Evolutionary conservation across 2,113 vertebrate genomes (phyloP).

Genomic region (Orcinus orca): DNA sequence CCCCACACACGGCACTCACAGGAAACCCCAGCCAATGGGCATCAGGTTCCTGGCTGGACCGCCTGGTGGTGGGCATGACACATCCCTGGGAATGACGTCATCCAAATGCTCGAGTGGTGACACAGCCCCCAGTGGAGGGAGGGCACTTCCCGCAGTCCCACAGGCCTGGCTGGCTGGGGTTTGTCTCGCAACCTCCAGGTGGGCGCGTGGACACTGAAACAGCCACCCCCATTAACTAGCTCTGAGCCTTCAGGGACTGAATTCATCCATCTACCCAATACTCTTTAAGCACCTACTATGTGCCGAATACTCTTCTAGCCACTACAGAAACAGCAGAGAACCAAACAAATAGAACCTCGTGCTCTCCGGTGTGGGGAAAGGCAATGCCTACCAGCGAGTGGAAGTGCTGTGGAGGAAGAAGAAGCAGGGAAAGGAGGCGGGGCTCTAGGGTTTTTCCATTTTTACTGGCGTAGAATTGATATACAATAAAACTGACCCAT

Average conservation of each 20-base stretch:
- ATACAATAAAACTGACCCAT: background rate
- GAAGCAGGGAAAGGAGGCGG: background rate
- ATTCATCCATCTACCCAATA: background rate
- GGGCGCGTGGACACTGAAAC: background rate
- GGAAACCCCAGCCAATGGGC: slow-evolving; percentile 33
- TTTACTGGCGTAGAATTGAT: background rate
- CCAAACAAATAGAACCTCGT: background rate
- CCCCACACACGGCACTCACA: background rate
- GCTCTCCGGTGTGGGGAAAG: background rate
- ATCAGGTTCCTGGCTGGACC: background rate
- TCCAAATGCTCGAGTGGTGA: slow-evolving; percentile 51
- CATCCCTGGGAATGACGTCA: background rate
- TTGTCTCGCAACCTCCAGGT: background rate
- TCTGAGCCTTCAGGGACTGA: background rate
- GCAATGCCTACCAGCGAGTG: background rate
- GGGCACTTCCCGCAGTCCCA: background rate
- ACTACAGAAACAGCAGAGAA: background rate
- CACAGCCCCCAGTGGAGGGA: background rate
- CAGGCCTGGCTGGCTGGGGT: background rate
- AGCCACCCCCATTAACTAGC: background rate
- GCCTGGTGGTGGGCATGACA: background rate
- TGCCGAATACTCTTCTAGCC: background rate
- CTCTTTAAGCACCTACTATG: background rate
- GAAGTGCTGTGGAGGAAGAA: background rate
- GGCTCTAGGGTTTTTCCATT: background rate